Base-by-base conservation (phyloP, 1,140 invertebrate species). In the Aricia agestis region DNA sequence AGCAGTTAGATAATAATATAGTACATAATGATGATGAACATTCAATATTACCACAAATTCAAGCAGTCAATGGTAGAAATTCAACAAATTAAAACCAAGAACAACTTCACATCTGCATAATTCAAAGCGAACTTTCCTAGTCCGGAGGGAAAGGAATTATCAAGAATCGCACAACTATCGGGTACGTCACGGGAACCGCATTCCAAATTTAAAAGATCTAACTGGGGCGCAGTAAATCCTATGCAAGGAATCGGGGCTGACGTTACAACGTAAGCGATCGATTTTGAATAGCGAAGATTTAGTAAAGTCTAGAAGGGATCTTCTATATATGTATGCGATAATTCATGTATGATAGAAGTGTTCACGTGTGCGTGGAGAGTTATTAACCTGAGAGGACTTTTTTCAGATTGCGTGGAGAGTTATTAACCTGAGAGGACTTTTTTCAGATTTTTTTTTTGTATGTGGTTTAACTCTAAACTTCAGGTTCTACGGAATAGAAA, bases 121-220 rank as follows among this genome's bases (percentile, higher is more conserved):
- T 59, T 59, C n/a, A 59, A 59, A 18, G 58, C 58, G 58, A 59
- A 59, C 17, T 59, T 69, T 42, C 32, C 36, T 25, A 57, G 59
- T 63, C 68, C 68, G 15, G 32, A 36, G 58, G 68, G 68, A 69
- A 69, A 69, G 31, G 68, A 71, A 71, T 71, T 66, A 71, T 71
- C 63, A 71, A 65, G 65, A 66, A 71, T 71, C 70, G 63, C 58
- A 69, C 68, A 63, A 67, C 63, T 66, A 70, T 70, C 69, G 36
- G 52, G 66, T 17, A 71, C 31, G 65, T 71, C 63, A 67, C 63
- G 45, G 70, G 52, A 71, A 68, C 63, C 66, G 69, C 80, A 81
- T 80, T 81, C 59, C 67, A 80, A 82, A 80, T 84, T 83, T 84
- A 83, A 84, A 82, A 84, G 78, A 79, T 82, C 76, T 76, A 71